Base-by-base conservation (phyloP, 1,140 invertebrate genomes). In the Hyposmocoma kahamanoa region DNA sequence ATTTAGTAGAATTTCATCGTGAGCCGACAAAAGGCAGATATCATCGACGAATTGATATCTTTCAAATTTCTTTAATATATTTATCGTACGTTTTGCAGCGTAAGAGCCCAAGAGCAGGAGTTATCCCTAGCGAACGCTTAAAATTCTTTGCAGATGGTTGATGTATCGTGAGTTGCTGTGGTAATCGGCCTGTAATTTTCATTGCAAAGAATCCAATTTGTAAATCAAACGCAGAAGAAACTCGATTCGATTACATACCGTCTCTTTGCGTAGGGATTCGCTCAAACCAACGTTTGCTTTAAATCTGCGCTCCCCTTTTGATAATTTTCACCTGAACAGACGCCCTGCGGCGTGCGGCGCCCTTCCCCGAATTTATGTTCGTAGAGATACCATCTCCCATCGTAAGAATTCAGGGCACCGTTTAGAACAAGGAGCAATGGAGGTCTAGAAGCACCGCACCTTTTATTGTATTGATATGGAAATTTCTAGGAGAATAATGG, bases 251-350 rank as follows among this genome's bases (percentile, higher is more conserved):
- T 28, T 28, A 6, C 24, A 28, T 6, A 28, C 11, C 11, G 6
- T 28, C 11, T 6, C 11, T 6, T 6, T 28, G 24, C 11, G 24
- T 6, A 28, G 24, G 24, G 24, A 28, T 28, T 28, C 11, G 6
- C 11, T 28, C 5, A 28, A 28, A 11, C 64, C 67, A 50, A 67
- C 78, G 79, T 79, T 77, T 76, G 74, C 65, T 73, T 79, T 71
- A 74, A 81, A 78, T 81, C 77, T 74, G 80, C 53, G 50, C 34
- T 59, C 65, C 73, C 77, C 73, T 67, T 72, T 61, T 74, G 76
- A 80, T 80, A 82, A 84, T 84, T 84, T 76, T 84, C 80, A 84
- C 80, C 80, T 84, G 80, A 53, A 59, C 44, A 50, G 42, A 20
- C 43, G 47, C 42, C 60, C 63, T 38, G 13, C 47, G 62, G 59